phyloP scores from a whole-genome alignment of 2,113 vertebrate genomes.

The Tautogolabrus adspersus region DNA sequence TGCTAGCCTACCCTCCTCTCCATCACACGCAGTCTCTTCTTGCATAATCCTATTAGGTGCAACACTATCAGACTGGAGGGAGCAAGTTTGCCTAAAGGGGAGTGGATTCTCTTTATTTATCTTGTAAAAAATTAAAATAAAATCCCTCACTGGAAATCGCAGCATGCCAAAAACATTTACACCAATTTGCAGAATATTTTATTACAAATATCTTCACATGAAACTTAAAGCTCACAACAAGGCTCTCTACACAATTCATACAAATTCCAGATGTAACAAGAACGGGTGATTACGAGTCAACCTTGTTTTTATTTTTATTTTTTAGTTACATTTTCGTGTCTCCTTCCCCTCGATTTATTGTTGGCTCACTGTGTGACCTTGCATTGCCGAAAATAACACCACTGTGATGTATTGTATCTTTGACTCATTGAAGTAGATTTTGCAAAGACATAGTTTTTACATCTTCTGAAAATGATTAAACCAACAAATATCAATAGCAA shows the following conservation, averaged over 20 bases:
- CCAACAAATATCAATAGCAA: neutral
- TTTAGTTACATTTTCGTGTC: neutral
- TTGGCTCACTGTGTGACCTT: neutral
- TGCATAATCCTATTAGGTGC: slow-evolving; percentile 65
- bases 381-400: neutral
- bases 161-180: neutral
- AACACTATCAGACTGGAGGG: slow-evolving; percentile 46
- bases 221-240: neutral
- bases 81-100: slow-evolving; percentile 30
- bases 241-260: neutral
- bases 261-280: neutral
- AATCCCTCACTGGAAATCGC: slow-evolving; percentile 19
- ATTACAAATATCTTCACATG: neutral
- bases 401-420: neutral
- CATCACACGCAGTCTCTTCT: slow-evolving; percentile 56
- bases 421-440: neutral
- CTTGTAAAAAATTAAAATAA: neutral
- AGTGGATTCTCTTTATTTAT: slow-evolving; percentile 4
- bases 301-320: neutral
- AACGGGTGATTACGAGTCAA: neutral
- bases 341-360: neutral
- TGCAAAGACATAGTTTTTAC: neutral
- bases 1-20: slow-evolving; percentile 52
- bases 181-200: slow-evolving; percentile 23
- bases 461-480: neutral